A percentile compares a stretch with the other conserved stretches of the same genome.
Conservation (phyloP, 2,113 vertebrate species). For the Prunella fulvescens region DNA sequence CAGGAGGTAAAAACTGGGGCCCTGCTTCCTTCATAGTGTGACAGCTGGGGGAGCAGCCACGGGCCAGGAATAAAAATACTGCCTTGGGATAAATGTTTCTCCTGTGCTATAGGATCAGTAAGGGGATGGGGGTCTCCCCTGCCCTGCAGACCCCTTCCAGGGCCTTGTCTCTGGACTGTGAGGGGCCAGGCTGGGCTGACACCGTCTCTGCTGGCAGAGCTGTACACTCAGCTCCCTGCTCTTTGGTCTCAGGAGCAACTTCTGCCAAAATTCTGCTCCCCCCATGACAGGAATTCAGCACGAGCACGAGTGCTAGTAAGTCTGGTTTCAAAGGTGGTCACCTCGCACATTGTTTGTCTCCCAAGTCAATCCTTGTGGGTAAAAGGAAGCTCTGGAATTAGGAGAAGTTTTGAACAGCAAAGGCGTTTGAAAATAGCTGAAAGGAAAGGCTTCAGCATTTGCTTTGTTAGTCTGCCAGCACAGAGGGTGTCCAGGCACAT, state of each 20-base stretch:
- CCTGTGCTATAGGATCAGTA: background rate
- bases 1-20: conserved; percentile 73
- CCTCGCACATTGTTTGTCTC: accelerated
- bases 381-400: background rate
- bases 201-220: background rate
- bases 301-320: accelerated
- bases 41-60: accelerated
- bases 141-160: background rate
- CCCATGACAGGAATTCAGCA: background rate
- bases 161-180: background rate
- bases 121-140: background rate
- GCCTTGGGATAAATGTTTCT: background rate
- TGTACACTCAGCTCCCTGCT: background rate
- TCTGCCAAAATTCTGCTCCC: background rate
- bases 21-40: background rate
- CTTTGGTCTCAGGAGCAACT: background rate
- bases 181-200: background rate
- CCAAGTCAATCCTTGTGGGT: background rate
- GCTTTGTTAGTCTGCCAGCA: background rate
- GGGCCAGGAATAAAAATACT: background rate
- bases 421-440: background rate
- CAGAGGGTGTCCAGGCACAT: accelerated
- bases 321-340: background rate
- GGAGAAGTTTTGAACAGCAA: background rate
- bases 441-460: background rate